A percentile compares a stretch with the other conserved stretches of the same genome.
phyloP scores from a whole-genome alignment of 37 sponge, comb jelly and placozoan genomes.

The Eunapius fragilis region DNA sequence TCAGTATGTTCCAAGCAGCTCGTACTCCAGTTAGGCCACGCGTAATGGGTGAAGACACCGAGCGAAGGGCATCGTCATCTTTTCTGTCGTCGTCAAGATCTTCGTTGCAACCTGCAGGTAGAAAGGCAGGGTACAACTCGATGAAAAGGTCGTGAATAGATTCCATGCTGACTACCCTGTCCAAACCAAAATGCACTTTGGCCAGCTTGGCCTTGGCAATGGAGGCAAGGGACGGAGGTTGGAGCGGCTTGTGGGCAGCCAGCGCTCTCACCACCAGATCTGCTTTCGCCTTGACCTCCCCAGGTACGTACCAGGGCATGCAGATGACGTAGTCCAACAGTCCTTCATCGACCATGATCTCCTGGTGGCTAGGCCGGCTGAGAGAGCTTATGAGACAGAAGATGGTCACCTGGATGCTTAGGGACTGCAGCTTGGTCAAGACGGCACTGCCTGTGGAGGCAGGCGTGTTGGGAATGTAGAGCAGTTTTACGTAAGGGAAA shows the following conservation, averaged over 20 bases:
- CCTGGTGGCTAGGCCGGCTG: slow-evolving; percentile 6
- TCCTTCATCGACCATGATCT: slow-evolving; percentile 19
- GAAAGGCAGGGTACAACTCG: not conserved
- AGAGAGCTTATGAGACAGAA: slow-evolving; percentile 22
- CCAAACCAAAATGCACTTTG: slow-evolving; percentile 30
- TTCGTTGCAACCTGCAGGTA: too few species aligned
- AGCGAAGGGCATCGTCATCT: too few species aligned
- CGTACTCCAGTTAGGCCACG: too few species aligned
- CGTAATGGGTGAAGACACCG: too few species aligned
- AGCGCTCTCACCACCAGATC: slow-evolving; percentile 2
- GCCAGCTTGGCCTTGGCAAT: slow-evolving; percentile 32
- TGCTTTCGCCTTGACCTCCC: not conserved
- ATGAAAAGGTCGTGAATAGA: slow-evolving; percentile 5
- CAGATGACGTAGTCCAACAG: slow-evolving; percentile 36
- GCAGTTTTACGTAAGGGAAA: slow-evolving; percentile 37
- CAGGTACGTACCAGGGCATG: slow-evolving; percentile 25
- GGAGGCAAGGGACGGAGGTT: slow-evolving; percentile 22
- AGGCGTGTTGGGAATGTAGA: slow-evolving; percentile 30
- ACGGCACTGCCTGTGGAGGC: not conserved
- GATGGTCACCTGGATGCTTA: slow-evolving; percentile 1
- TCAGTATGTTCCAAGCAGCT: too few species aligned
- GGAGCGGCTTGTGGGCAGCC: not conserved
- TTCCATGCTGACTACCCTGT: slow-evolving; percentile 7
- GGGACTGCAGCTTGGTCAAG: slow-evolving; percentile 4
- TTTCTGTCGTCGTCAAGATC: too few species aligned